phyloP scores from a whole-genome alignment of 2,113 vertebrate genomes.

The Danio rerio region DNA sequence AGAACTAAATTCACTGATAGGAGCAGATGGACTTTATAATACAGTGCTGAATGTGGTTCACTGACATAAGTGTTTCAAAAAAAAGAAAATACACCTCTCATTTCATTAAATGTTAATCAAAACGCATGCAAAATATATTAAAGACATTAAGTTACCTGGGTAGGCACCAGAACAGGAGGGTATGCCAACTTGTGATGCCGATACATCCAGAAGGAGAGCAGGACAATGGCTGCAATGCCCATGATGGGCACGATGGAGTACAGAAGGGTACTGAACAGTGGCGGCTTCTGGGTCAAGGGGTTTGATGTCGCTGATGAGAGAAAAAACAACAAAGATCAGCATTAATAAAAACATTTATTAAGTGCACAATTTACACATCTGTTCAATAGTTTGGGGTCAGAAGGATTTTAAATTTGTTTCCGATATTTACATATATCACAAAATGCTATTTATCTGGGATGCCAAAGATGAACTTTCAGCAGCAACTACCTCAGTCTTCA shows the following conservation, averaged over 20 bases:
- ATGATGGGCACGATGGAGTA: slow-evolving; percentile 96
- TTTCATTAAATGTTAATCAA: neutral
- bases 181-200: slow-evolving; percentile 98
- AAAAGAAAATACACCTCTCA: neutral
- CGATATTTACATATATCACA: no score
- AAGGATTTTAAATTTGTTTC: neutral
- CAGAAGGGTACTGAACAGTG: slow-evolving; percentile 92
- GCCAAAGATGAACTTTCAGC: neutral
- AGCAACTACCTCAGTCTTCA: neutral
- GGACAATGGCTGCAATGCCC: slow-evolving; percentile 88
- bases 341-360: neutral
- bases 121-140: neutral
- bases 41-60: neutral
- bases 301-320: slow-evolving; percentile 88
- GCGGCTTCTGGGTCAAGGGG: slow-evolving; percentile 88
- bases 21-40: slow-evolving; percentile 1
- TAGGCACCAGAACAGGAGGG: slow-evolving; percentile 95
- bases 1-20: slow-evolving; percentile 1
- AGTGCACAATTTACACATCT: neutral
- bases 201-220: slow-evolving; percentile 98
- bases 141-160: slow-evolving; percentile 82
- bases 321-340: neutral
- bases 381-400: neutral
- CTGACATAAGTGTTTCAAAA: neutral
- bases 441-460: neutral